Base-by-base conservation (phyloP, 2,113 vertebrate species). In the Psilopogon haemacephalus region DNA sequence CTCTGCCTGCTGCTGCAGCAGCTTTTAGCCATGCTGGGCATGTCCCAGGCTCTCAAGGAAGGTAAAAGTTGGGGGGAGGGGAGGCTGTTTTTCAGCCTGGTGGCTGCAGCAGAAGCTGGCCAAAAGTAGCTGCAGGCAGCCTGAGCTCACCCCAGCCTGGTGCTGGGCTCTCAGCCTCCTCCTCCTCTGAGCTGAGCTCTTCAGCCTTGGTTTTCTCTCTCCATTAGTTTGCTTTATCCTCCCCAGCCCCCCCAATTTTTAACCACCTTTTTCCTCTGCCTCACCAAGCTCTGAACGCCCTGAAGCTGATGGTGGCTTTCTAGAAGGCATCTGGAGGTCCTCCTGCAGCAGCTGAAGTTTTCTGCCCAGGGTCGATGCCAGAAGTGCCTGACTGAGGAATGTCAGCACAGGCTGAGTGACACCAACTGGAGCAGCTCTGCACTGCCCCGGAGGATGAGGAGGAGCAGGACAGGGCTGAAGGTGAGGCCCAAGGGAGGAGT, bases 191-290 rank as follows among this genome's bases (percentile, higher is more conserved):
- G 37, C 56, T 4, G 5, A 21, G 4, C 2, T 42, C 70, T 70
- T 32, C 58, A 21, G 33, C 3, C 65, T 69, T 8, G 42, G 46
- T 12, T 50, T 50, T 50, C 48, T 50, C 21, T 50, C 48, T 50
- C 11, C 48, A 6, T 50, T 24, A 18, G 2, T 30, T 2, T 3
- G 1, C 0, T 59, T 58, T 52, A 7, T 62, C 38, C 7, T 9
- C 6, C 1, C 3, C 0, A 10, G 4, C 0, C 12, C 4, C 21
- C 7, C 8, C 5, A 0, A 2, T 1, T 14, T 52, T 56, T 8
- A 64, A 50, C 8, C 11, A 1, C 48, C 7, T 76, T 60, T 59
- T n/a, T 10, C 24, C 6, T 48, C 58, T 44, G 17, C 24, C 33
- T 28, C 40, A 6, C 30, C 48, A 6, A 5, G 19, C 1, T 15